A percentile compares a stretch with the other conserved stretches of the same genome.
Evolutionary conservation across 1,140 invertebrate species (phyloP).

Genomic region (Sitophilus oryzae): DNA sequence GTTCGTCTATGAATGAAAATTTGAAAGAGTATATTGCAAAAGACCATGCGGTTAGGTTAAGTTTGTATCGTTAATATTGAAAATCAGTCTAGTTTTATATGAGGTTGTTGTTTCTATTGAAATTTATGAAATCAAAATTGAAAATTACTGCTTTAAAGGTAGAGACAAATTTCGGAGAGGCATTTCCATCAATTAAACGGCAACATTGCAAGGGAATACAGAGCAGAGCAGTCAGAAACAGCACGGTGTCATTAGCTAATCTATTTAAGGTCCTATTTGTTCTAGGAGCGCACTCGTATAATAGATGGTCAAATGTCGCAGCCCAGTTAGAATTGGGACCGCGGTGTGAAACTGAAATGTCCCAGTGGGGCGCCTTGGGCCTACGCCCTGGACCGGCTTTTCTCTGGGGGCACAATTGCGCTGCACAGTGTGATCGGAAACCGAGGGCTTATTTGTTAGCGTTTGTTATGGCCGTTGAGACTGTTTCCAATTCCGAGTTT

Average conservation of each 20-base stretch:
- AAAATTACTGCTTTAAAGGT: neutral
- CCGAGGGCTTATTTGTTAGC: constrained; percentile 6
- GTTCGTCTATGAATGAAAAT: too few relatives aligned
- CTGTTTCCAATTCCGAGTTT: too few relatives aligned
- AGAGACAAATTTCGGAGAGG: neutral
- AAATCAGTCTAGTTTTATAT: too few relatives aligned
- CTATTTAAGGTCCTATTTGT: constrained; percentile 33
- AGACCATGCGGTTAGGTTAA: too few relatives aligned
- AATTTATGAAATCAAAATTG: neutral
- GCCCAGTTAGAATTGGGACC: constrained; percentile 36
- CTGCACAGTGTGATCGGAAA: constrained; percentile 14
- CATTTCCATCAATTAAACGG: constrained; percentile 16
- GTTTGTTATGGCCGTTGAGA: neutral
- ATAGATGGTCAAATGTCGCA: constrained; percentile 40
- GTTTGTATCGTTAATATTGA: too few relatives aligned
- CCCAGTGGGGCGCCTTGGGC: constrained; percentile 36
- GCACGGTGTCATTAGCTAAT: constrained; percentile 25
- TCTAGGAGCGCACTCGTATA: constrained; percentile 33
- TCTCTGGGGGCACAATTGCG: constrained; percentile 14
- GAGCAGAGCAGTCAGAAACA: constrained; percentile 24
- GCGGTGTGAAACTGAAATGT: constrained; percentile 39
- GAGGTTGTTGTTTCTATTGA: too few relatives aligned
- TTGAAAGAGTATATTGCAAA: too few relatives aligned
- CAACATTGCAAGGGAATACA: constrained; percentile 15
- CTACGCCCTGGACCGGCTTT: constrained; percentile 19